A percentile compares a stretch with the other conserved stretches of the same genome.
These are phyloP conservation scores for Julus scandinavius DNA, from an alignment of 2,888 invertebrate species.

Conservation along the genomic window DNA sequence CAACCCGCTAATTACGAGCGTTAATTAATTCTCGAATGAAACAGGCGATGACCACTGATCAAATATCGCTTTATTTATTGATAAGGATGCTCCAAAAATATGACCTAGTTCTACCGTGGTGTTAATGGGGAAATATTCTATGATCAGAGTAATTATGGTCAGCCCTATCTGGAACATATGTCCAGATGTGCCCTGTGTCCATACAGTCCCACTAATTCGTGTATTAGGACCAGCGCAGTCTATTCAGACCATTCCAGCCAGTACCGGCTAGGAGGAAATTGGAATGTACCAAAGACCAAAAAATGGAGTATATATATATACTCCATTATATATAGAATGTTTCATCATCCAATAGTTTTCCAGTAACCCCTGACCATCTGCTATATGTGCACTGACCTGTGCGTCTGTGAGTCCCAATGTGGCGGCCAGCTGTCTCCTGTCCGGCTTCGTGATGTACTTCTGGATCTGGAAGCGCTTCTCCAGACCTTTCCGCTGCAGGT, in stretches of 20 bases:
- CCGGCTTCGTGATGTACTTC: constrained; percentile 96
- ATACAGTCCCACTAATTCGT: too few species aligned
- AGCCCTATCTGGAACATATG: too few species aligned
- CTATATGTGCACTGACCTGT: constrained; percentile 72
- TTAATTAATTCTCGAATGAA: background rate
- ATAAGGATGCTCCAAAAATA: background rate
- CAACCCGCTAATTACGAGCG: background rate
- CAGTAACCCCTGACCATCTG: background rate
- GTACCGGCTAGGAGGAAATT: too few species aligned
- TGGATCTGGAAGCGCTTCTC: constrained; percentile 92
- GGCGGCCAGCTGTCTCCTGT: constrained; percentile 89
- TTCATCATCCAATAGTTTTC: background rate
- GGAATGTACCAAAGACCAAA: too few species aligned
- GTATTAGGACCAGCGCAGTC: too few species aligned
- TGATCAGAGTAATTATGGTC: too few species aligned
- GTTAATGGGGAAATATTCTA: too few species aligned
- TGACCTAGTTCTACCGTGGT: background rate
- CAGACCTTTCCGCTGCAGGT: constrained; percentile 91
- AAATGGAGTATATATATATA: too few species aligned
- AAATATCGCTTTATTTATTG: background rate
- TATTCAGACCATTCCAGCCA: too few species aligned
- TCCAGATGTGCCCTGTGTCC: too few species aligned
- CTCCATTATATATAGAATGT: too few species aligned
- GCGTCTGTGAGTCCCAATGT: constrained; percentile 93
- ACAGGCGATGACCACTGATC: background rate